Evolutionary conservation across 2,888 invertebrate genomes (phyloP), one percentile per base, ranked within the genome.

Genomic region (Automeris io): DNA sequence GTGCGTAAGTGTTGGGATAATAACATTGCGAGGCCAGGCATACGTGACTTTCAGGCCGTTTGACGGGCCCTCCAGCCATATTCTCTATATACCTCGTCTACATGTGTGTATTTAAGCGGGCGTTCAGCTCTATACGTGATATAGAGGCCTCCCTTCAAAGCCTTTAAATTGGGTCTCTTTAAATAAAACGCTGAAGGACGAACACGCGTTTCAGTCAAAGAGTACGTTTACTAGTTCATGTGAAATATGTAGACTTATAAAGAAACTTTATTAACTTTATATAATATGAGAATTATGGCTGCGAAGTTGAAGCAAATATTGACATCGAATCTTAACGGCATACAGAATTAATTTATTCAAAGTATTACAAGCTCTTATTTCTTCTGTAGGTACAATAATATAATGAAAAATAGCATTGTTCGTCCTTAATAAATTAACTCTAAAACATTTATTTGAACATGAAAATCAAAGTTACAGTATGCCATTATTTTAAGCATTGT

Each of bases 1-100:
- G 71, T 79, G 76, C 78, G 82, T 83, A 78, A 80, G 81, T 82
- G 81, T 82, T 70, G 68, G 50, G 81, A 81, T 82, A 82, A 81
- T 83, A 85, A 83, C 76, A 82, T 82, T 71, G 77, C 71, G 74
- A 76, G 76, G 70, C 78, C 71, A 73, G 66, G 72, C 80, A 78
- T 79, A 82, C 83, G 85, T 85, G 83, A 80, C 82, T 83, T 77
- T 73, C 74, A 72, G 70, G 67, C 70, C 73, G 70, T 78, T 80
- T 78, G 82, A 76, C 79, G 76, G 74, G 75, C 74, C 81, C 72
- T 69, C 60, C 61, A 73, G 75, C 77, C 69, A 66, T 70, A 52
- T 70, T 59, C 69, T 61, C 60, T 57, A 62, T 62, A 65, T 55
- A 64, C 45, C 39, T 37, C 58, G 55, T 51, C 51, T 38, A 45